phyloP scores from a whole-genome alignment of 1,140 invertebrate genomes.

The Macrotrachela quadricornifera region DNA sequence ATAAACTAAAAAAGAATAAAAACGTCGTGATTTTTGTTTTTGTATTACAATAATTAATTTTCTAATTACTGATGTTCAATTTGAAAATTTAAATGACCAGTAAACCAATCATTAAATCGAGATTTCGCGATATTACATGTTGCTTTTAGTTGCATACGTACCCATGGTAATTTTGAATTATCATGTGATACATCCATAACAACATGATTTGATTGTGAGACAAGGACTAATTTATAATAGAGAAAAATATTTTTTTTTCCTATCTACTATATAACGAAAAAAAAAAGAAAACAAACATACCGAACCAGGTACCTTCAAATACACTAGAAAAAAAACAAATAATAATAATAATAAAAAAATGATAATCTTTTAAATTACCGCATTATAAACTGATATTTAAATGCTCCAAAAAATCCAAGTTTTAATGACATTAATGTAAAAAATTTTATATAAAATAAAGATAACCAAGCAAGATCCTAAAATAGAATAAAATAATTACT shows the following conservation, averaged over 20 bases:
- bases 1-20: conserved; percentile 16
- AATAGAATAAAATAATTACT: too few relatives aligned
- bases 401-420: conserved; percentile 7
- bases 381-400: not conserved
- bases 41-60: too few relatives aligned
- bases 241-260: too few relatives aligned
- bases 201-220: conserved; percentile 19
- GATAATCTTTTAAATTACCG: too few relatives aligned
- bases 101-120: conserved; percentile 17
- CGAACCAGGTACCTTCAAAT: conserved; percentile 24
- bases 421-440: too few relatives aligned
- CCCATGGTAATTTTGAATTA: not conserved
- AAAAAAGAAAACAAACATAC: too few relatives aligned
- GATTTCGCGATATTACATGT: conserved; percentile 13
- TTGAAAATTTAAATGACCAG: conserved; percentile 31
- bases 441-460: too few relatives aligned
- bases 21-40: not conserved
- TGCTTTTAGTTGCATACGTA: conserved; percentile 4
- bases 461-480: too few relatives aligned
- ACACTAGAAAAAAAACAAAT: conserved; percentile 5
- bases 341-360: too few relatives aligned
- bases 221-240: conserved; percentile 9
- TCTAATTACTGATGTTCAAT: conserved; percentile 28
- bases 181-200: conserved; percentile 8
- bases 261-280: too few relatives aligned